A percentile compares a stretch with the other conserved stretches of the same genome.
Conservation (phyloP, 92 coral and sea anemone species). For the Bergia puertoricense region DNA sequence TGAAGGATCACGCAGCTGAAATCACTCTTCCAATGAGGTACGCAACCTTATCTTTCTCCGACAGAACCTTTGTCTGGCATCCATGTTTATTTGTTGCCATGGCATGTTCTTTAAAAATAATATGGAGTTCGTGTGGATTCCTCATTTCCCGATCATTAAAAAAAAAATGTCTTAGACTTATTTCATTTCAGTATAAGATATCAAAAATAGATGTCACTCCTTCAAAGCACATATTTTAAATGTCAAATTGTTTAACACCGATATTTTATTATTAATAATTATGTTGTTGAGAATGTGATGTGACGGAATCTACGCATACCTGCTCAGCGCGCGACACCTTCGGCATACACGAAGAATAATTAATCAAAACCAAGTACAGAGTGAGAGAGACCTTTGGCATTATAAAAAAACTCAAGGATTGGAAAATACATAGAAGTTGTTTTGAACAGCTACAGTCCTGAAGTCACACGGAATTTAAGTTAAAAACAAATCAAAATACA, state of each 20-base stretch:
- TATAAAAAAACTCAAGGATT: not conserved
- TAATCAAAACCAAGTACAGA: too few relatives aligned
- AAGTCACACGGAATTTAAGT: not conserved
- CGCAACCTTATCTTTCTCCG: too few relatives aligned
- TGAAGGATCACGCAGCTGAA: too few relatives aligned
- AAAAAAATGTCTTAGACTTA: not conserved
- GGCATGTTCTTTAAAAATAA: not conserved
- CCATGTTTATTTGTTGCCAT: conserved; percentile 32
- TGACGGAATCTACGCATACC: not conserved
- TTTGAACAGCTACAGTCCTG: not conserved
- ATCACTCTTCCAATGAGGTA: too few relatives aligned
- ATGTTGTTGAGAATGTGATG: not conserved
- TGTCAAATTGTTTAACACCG: not conserved
- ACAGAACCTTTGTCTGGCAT: not conserved
- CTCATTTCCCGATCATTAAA: not conserved
- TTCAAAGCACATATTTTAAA: too few relatives aligned
- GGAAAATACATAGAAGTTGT: not conserved
- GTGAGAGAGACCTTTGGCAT: not conserved
- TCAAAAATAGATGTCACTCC: not conserved
- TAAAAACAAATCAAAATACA: not conserved
- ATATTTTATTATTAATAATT: too few relatives aligned
- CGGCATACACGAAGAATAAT: too few relatives aligned
- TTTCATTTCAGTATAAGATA: not conserved
- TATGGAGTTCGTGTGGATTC: not conserved
- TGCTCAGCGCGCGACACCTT: not conserved